phyloP scores from a whole-genome alignment of 2,113 vertebrate species.

The Merops nubicus region DNA sequence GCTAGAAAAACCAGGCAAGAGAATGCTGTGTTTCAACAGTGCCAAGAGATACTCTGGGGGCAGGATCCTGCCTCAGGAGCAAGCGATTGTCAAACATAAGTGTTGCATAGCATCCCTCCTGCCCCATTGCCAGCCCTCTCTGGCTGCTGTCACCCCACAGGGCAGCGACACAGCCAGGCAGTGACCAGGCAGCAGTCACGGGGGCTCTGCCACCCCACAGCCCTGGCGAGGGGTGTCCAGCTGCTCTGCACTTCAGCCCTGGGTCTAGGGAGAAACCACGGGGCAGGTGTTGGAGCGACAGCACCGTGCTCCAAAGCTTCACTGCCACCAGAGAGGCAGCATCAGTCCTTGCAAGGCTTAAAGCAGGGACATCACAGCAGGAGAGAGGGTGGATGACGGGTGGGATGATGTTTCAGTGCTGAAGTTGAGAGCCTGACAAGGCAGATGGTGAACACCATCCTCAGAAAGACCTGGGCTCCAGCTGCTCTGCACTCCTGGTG shows the following conservation, averaged over 20 bases:
- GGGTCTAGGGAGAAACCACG: background rate
- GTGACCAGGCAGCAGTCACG: background rate
- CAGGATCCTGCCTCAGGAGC: background rate
- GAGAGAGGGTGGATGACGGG: background rate
- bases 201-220: background rate
- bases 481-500: background rate
- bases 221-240: rapidly evolving
- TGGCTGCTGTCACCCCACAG: background rate
- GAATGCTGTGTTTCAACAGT: background rate
- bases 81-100: rapidly evolving
- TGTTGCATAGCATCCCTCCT: background rate
- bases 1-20: background rate
- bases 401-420: background rate
- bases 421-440: rapidly evolving
- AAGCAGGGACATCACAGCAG: background rate
- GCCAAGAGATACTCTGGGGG: background rate
- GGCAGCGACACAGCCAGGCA: background rate
- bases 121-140: background rate
- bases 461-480: background rate
- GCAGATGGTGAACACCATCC: rapidly evolving
- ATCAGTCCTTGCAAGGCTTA: background rate
- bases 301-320: background rate
- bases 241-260: background rate
- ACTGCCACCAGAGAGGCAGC: background rate
- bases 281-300: rapidly evolving